These are phyloP conservation scores for Falco naumanni DNA, from an alignment of 2,797 vertebrate genomes.

Conservation along the genomic window DNA sequence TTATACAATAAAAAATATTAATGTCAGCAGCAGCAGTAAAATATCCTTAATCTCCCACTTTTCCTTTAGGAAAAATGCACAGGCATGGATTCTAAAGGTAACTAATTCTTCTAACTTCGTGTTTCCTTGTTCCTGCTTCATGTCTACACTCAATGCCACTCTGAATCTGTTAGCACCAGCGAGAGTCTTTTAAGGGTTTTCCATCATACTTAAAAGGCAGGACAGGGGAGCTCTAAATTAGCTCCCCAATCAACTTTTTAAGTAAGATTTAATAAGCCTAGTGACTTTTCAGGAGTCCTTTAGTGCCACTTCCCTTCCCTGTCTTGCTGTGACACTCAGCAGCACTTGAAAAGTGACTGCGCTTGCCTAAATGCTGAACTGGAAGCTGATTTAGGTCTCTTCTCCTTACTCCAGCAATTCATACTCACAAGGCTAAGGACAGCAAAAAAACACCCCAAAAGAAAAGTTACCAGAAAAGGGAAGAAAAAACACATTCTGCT, in stretches of 20 bases:
- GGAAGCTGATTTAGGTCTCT: conserved; percentile 57
- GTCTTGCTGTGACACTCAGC: conserved; percentile 73
- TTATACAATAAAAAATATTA: background rate
- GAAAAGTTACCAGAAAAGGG: background rate
- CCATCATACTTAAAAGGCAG: conserved; percentile 65
- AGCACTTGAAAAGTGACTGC: conserved; percentile 55
- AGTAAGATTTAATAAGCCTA: conserved; percentile 66
- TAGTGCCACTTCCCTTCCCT: conserved; percentile 69
- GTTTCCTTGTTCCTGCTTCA: conserved; percentile 22
- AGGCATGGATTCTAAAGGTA: background rate
- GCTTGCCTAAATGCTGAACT: conserved; percentile 62
- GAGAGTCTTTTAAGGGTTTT: conserved; percentile 56
- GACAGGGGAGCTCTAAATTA: conserved; percentile 59
- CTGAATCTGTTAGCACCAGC: conserved; percentile 41
- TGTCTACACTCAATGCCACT: background rate
- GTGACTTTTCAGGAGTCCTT: conserved; percentile 63
- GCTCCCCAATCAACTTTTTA: conserved; percentile 69
- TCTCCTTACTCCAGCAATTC: background rate
- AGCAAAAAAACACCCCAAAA: background rate
- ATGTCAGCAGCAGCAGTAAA: background rate
- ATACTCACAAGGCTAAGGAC: background rate
- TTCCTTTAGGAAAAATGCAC: background rate
- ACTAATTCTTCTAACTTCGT: background rate
- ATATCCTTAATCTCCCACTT: background rate
- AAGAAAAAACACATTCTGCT: background rate